Percentiles rank a stretch among this genome's conserved stretches.
phyloP scores from a whole-genome alignment of 2,888 invertebrate genomes.

The Dione juno region DNA sequence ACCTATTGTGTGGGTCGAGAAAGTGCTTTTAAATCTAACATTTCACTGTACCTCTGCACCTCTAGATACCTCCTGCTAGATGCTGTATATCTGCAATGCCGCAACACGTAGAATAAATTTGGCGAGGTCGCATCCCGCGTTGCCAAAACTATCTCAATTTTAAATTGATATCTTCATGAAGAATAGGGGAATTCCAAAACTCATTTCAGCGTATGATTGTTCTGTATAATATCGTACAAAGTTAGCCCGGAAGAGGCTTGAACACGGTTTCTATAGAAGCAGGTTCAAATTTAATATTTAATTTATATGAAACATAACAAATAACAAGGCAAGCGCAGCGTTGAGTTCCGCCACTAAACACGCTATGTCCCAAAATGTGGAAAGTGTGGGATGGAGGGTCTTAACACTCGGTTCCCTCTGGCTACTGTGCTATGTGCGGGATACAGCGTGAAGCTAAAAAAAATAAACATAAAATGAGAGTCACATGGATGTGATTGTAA shows the following conservation, averaged over 20 bases:
- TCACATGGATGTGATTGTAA: too few species aligned
- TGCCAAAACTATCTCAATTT: conserved; percentile 46
- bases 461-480: too few species aligned
- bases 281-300: too few species aligned
- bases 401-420: too few species aligned
- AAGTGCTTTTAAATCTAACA: not conserved
- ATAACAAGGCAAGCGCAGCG: too few species aligned
- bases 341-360: too few species aligned
- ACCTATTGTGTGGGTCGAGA: too few species aligned
- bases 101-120: conserved; percentile 39
- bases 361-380: too few species aligned
- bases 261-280: not conserved
- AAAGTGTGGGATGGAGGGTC: too few species aligned
- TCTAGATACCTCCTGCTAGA: not conserved
- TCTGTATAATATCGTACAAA: not conserved
- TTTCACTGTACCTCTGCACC: not conserved
- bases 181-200: conserved; percentile 21
- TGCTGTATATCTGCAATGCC: conserved; percentile 35
- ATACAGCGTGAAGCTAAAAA: too few species aligned
- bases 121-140: conserved; percentile 33
- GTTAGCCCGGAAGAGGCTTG: not conserved
- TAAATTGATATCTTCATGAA: conserved; percentile 44
- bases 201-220: conserved; percentile 11
- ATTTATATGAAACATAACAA: not conserved
- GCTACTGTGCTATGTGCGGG: too few species aligned